Conservation (phyloP, 1,140 invertebrate genomes). For the Drosophila chauvacae region DNA sequence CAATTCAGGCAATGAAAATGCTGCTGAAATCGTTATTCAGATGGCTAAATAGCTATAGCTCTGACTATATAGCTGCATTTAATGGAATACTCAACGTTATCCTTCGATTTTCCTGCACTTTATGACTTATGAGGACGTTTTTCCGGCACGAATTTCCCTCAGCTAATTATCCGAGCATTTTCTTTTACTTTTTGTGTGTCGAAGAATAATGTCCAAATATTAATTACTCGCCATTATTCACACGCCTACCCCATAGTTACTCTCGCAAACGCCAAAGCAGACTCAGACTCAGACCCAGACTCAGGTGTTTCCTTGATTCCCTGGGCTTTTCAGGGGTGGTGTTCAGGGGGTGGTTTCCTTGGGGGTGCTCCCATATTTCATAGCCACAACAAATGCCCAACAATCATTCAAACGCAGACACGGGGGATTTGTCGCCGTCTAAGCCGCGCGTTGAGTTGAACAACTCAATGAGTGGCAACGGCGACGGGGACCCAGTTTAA, state of each 20-base stretch:
- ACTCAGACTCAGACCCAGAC: slow-evolving; percentile 9
- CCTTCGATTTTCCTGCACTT: slow-evolving; percentile 65
- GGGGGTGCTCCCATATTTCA: slow-evolving; percentile 21
- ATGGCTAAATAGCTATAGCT: slow-evolving; percentile 15
- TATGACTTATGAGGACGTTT: slow-evolving; percentile 63
- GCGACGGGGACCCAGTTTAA: slow-evolving; percentile 41
- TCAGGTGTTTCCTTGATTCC: slow-evolving; percentile 50
- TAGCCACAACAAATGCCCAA: slow-evolving; percentile 60
- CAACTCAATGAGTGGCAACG: slow-evolving; percentile 68
- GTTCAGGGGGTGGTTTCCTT: slow-evolving; percentile 3
- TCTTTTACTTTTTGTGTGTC: not conserved
- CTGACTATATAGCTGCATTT: slow-evolving; percentile 56
- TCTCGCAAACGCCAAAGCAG: not conserved
- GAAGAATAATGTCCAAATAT: slow-evolving; percentile 60
- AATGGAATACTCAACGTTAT: slow-evolving; percentile 59
- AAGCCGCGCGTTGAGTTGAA: slow-evolving; percentile 61
- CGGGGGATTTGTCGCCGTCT: slow-evolving; percentile 47
- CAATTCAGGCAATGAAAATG: slow-evolving; percentile 73
- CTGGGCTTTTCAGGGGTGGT: slow-evolving; percentile 12
- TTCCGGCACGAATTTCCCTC: slow-evolving; percentile 35
- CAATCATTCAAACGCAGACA: slow-evolving; percentile 63
- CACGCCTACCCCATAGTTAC: slow-evolving; percentile 36
- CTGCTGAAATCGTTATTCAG: slow-evolving; percentile 58
- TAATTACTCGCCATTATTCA: slow-evolving; percentile 69
- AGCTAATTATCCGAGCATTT: slow-evolving; percentile 59